Conservation (phyloP, 2,888 invertebrate species). For the Cheilosia urbana region DNA sequence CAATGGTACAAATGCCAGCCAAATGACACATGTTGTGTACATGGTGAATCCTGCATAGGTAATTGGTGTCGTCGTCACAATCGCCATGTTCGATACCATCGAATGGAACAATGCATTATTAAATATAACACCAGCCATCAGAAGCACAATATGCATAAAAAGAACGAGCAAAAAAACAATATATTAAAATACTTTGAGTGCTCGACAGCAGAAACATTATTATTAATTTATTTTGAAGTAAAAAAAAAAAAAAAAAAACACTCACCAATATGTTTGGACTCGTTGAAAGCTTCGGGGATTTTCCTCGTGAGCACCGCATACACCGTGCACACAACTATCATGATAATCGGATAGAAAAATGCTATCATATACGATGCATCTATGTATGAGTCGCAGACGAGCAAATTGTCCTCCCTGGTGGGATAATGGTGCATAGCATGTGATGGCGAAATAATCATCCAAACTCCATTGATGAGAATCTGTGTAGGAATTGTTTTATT, state of each 20-base stretch:
- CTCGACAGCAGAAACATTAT: neutral
- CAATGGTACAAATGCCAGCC: constrained; percentile 98
- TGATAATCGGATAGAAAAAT: constrained; percentile 95
- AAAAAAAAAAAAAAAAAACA: constrained; percentile 46
- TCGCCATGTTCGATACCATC: constrained; percentile 7
- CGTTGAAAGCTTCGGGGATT: constrained; percentile 99
- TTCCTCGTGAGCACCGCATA: constrained; percentile 98
- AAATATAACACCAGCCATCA: neutral
- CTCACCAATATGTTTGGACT: constrained; percentile 97
- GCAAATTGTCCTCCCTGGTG: constrained; percentile 94
- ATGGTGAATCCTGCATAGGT: constrained; percentile 93
- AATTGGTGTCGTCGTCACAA: constrained; percentile 28
- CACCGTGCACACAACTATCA: constrained; percentile 96
- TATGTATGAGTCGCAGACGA: constrained; percentile 96
- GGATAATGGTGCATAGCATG: constrained; percentile 95
- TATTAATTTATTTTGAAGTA: neutral
- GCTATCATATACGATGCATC: constrained; percentile 97
- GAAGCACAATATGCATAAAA: neutral
- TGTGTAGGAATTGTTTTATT: constrained; percentile 79
- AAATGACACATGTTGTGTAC: constrained; percentile 99
- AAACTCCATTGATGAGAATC: constrained; percentile 94
- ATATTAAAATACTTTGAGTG: too few species aligned
- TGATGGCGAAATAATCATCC: constrained; percentile 96
- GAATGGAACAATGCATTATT: neutral
- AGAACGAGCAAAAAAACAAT: neutral